Percentiles rank a stretch among this genome's conserved stretches.
These are phyloP conservation scores for Tyto alba DNA, from an alignment of 2,113 vertebrate species.

Conservation along the genomic window DNA sequence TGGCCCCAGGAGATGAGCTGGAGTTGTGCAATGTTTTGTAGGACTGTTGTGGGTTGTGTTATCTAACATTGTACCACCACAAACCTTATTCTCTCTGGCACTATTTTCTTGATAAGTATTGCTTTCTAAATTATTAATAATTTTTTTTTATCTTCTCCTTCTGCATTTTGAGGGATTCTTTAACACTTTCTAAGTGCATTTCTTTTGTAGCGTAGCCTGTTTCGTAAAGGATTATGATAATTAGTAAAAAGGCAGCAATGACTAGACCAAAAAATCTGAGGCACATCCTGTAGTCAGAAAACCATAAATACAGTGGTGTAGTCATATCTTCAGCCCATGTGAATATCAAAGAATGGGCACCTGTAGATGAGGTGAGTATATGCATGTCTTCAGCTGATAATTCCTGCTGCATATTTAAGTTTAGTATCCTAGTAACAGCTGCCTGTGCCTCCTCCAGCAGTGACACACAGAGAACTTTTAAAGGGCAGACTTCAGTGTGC, in stretches of 20 bases:
- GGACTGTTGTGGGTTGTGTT: neutral
- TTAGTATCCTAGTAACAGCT: neutral
- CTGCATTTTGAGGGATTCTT: neutral
- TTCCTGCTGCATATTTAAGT: neutral
- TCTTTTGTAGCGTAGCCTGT: neutral
- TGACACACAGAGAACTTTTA: neutral
- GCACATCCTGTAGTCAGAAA: neutral
- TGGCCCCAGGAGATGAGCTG: neutral
- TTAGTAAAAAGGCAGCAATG: neutral
- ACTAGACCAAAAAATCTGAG: neutral
- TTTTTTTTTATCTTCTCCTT: neutral
- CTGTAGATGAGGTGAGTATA: neutral
- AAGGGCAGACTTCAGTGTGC: neutral
- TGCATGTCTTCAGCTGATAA: neutral
- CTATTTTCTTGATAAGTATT: neutral
- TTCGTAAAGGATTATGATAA: neutral
- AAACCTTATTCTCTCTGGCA: neutral
- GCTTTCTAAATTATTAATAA: neutral
- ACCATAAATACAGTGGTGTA: neutral
- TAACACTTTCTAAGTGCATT: neutral
- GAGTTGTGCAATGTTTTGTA: neutral
- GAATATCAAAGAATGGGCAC: neutral
- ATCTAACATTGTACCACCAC: neutral
- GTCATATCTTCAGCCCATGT: neutral
- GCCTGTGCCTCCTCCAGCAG: neutral